Percentiles rank a stretch among this genome's conserved stretches.
These are phyloP conservation scores for Drosophila punjabiensis DNA, from an alignment of 1,140 invertebrate genomes.

Conservation along the genomic window DNA sequence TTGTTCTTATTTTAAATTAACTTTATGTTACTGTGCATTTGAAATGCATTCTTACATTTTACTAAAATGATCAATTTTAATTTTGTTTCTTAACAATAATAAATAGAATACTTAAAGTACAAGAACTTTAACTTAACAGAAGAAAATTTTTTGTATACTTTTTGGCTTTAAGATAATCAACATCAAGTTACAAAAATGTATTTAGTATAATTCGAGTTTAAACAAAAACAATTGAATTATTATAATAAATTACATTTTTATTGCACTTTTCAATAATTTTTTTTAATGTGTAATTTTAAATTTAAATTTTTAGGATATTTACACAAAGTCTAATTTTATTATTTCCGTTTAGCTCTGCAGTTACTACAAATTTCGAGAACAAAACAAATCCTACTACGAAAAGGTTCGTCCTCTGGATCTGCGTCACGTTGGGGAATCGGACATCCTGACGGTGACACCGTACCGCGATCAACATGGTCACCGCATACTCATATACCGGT, in stretches of 20 bases:
- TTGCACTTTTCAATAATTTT: background rate
- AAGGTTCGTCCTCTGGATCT: constrained; percentile 89
- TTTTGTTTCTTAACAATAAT: background rate
- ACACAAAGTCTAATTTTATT: too few species aligned
- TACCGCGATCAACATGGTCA: constrained; percentile 89
- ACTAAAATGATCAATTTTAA: too few species aligned
- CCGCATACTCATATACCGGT: constrained; percentile 78
- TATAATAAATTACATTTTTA: background rate
- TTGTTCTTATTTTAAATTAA: too few species aligned
- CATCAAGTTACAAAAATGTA: background rate
- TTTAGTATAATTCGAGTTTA: background rate
- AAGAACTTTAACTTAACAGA: background rate
- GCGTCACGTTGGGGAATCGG: constrained; percentile 89
- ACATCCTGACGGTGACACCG: constrained; percentile 90
- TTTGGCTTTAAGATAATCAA: background rate
- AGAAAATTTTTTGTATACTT: background rate
- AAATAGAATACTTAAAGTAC: background rate
- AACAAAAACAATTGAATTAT: too few species aligned
- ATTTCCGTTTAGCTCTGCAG: constrained; percentile 89
- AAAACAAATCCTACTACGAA: constrained; percentile 89
- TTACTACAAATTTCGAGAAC: constrained; percentile 91
- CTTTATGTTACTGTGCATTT: too few species aligned
- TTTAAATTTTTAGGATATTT: too few species aligned
- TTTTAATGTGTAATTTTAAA: background rate
- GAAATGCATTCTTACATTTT: too few species aligned